Evolutionary conservation across 92 coral and sea anemone genomes (phyloP).

Genomic region (Siderastrea siderea): DNA sequence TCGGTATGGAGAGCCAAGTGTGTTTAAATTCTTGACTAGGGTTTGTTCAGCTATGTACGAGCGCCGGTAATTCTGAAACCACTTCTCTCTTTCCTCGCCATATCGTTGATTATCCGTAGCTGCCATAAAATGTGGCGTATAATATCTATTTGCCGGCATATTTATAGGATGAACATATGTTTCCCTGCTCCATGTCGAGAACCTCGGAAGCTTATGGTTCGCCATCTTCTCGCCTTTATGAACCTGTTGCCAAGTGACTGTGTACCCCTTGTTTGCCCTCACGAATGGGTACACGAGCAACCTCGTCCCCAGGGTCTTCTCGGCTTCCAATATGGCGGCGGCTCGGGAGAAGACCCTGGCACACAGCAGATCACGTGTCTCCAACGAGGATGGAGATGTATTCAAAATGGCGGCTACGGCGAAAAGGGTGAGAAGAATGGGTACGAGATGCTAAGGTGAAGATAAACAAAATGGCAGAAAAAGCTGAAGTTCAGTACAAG

Average conservation of each 20-base stretch:
- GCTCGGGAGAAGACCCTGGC: no score
- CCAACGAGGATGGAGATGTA: no score
- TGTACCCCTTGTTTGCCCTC: no score
- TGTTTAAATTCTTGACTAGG: conserved; percentile 77
- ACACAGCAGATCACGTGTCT: no score
- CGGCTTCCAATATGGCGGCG: no score
- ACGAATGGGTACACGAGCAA: no score
- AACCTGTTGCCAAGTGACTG: background rate
- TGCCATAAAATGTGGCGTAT: conserved; percentile 79
- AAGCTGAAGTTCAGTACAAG: no score
- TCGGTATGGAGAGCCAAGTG: conserved; percentile 87
- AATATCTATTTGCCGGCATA: conserved; percentile 83
- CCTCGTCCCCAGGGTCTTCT: no score
- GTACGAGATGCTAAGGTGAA: no score
- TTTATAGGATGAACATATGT: conserved; percentile 84
- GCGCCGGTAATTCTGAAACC: conserved; percentile 98
- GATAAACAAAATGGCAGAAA: no score
- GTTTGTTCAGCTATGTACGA: conserved; percentile 83
- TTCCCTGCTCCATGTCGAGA: conserved; percentile 89
- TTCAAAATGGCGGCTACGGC: no score
- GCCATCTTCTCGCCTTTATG: conserved; percentile 67
- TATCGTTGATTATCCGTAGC: conserved; percentile 68
- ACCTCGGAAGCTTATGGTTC: conserved; percentile 74
- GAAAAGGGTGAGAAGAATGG: no score
- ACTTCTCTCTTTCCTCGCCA: conserved; percentile 87